Conservation (phyloP, 2,888 invertebrate genomes). For the Thymelicus acteon region DNA sequence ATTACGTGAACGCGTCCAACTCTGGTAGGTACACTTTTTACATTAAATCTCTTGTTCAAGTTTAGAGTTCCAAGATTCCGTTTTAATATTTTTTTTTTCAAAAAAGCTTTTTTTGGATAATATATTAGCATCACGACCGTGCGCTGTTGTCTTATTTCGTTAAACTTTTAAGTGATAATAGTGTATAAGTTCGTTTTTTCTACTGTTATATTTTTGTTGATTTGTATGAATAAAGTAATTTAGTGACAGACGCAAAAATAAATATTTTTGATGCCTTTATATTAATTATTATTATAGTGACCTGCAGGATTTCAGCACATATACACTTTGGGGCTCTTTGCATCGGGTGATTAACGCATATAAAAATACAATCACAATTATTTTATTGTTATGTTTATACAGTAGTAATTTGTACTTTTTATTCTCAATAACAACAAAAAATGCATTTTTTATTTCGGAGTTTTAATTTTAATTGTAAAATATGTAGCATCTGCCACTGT, state of each 20-base stretch:
- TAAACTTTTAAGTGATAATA: slow-evolving; percentile 39
- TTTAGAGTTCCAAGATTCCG: background rate
- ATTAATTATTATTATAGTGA: slow-evolving; percentile 7
- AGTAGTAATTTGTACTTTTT: background rate
- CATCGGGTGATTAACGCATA: background rate
- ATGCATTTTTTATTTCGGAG: background rate
- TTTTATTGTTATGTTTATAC: background rate
- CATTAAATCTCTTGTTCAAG: background rate
- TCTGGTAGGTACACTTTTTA: background rate
- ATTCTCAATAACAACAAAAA: background rate
- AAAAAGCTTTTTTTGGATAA: background rate
- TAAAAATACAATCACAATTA: background rate
- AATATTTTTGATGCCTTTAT: slow-evolving; percentile 35
- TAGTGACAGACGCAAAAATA: slow-evolving; percentile 40
- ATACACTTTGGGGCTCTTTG: background rate
- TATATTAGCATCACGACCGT: slow-evolving; percentile 5
- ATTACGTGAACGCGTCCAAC: no score
- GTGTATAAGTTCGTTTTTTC: slow-evolving; percentile 42
- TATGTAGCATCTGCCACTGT: slow-evolving; percentile 35
- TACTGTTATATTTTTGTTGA: slow-evolving; percentile 44
- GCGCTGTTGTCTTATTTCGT: slow-evolving; percentile 1
- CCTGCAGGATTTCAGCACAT: background rate
- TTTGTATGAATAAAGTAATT: slow-evolving; percentile 32
- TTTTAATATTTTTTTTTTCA: slow-evolving; percentile 2
- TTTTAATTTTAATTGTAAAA: background rate